Evolutionary conservation across 2,888 invertebrate species (phyloP).

Genomic region (Caenorhabditis doughertyi): DNA sequence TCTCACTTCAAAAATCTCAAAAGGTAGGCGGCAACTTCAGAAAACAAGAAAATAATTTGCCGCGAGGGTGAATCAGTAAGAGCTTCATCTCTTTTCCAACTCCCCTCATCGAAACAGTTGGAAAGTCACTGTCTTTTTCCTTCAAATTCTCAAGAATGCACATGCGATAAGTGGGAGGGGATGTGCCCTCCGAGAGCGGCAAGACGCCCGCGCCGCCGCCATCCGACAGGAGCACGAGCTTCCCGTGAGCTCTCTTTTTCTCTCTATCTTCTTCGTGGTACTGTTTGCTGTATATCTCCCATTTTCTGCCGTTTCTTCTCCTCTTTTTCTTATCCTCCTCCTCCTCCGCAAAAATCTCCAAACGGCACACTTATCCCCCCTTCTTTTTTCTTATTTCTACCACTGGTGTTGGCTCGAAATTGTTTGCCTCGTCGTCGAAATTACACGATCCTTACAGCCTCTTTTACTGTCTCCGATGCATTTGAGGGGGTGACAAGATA

Average conservation of each 20-base stretch:
- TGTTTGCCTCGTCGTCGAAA: conserved; percentile 56
- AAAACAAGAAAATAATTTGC: conserved; percentile 48
- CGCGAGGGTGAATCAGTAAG: conserved; percentile 23
- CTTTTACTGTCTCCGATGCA: conserved; percentile 18
- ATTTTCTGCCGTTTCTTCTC: not conserved
- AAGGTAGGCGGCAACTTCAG: conserved; percentile 43
- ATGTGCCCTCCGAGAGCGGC: conserved; percentile 40
- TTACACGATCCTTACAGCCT: conserved; percentile 62
- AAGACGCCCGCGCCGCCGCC: conserved; percentile 42
- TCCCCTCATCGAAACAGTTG: too few relatives aligned
- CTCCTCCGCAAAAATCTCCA: conserved; percentile 62
- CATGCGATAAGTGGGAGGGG: conserved; percentile 64
- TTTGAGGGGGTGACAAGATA: not conserved
- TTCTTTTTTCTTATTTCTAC: too few relatives aligned
- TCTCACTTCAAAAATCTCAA: not conserved
- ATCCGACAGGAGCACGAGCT: conserved; percentile 54
- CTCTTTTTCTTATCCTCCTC: conserved; percentile 11
- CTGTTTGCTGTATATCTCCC: conserved; percentile 55
- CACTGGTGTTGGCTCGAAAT: conserved; percentile 23
- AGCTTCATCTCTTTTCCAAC: not conserved
- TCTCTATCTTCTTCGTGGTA: not conserved
- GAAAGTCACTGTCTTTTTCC: conserved; percentile 33
- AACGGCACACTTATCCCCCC: conserved; percentile 55
- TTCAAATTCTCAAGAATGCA: conserved; percentile 51
- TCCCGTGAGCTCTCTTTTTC: conserved; percentile 25